Evolutionary conservation across 1,140 invertebrate species (phyloP).

Genomic region (Notospermus geniculatus): DNA sequence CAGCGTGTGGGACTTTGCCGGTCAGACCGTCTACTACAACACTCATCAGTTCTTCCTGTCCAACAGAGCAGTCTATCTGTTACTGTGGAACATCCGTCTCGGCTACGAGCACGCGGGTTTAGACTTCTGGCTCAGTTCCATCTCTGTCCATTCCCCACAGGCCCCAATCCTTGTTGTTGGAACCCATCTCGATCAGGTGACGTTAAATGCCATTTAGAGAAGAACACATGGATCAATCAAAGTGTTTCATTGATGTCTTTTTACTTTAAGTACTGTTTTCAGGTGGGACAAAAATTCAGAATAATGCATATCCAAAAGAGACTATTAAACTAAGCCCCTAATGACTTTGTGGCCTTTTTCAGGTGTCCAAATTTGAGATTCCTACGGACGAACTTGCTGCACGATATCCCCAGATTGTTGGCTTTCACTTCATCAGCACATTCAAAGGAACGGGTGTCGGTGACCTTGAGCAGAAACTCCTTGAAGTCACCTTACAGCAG

Average conservation of each 20-base stretch:
- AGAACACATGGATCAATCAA: too few species aligned
- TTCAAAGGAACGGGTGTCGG: constrained; percentile 40
- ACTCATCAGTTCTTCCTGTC: constrained; percentile 43
- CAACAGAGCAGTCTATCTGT: constrained; percentile 28
- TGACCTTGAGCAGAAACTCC: constrained; percentile 37
- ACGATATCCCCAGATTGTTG: constrained; percentile 38
- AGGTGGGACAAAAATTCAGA: too few species aligned
- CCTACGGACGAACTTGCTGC: constrained; percentile 38
- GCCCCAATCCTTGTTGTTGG: constrained; percentile 32
- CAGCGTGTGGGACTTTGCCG: constrained; percentile 56
- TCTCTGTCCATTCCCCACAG: constrained; percentile 29
- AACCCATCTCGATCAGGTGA: constrained; percentile 27
- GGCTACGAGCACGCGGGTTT: constrained; percentile 32
- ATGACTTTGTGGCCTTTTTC: not conserved
- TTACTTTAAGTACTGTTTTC: too few species aligned
- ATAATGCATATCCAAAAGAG: too few species aligned
- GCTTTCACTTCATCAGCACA: constrained; percentile 43
- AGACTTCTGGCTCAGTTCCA: constrained; percentile 33
- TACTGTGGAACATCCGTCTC: constrained; percentile 32
- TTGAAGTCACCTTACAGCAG: constrained; percentile 41
- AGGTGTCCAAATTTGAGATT: constrained; percentile 46
- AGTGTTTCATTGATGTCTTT: too few species aligned
- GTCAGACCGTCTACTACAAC: constrained; percentile 56
- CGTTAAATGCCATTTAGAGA: too few species aligned
- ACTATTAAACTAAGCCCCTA: too few species aligned